Base-by-base conservation (phyloP, 1,140 invertebrate genomes). In the Mya arenaria region DNA sequence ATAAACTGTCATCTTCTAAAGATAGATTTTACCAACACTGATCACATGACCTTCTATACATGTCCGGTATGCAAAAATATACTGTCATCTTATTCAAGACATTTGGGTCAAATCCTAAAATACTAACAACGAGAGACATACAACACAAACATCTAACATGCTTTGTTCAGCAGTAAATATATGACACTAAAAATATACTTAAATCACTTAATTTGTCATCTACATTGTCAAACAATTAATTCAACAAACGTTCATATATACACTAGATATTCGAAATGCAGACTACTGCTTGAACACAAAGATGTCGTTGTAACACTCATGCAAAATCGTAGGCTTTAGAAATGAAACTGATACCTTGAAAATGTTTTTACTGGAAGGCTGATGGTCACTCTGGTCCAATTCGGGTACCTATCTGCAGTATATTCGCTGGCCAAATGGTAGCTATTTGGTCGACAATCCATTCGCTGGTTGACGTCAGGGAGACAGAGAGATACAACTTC, bases 361-460 rank as follows among this genome's bases (percentile, higher is more conserved):
- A 90, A 93, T 5, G 90, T 91, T 80, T 91, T 92, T 62, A 91
- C 90, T 10, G 92, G 90, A 6, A 94, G 81, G 5, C 87, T 84
- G 15, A 93, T 87, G 25, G 90, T 93, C 15, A 94, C 88, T 55
- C 92, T 85, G 3, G 90, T 92, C 93, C 93, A 94, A 6, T 83
- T 84, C 1, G 88, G 88, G 72, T 91, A 85, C 0, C 85, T 85
- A 30, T 92, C 89, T 17, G 90, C 80, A 8, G 85, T 87, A 85
- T 92, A 93, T 5, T 90, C 63, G 65, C 92, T 92, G 41, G 92
- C 89, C 19, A 79, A 63, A 68, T 93, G 91, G 74, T 92, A 93
- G 32, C 88, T 87, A 68, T 92, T 90, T 13, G 93, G 92, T 10
- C 88, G 86, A 85, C 93, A 94, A 65, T 92, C 90, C 25, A 84